These are phyloP conservation scores for Lochmaea crataegi DNA, from an alignment of 2,888 invertebrate genomes.

Conservation along the genomic window DNA sequence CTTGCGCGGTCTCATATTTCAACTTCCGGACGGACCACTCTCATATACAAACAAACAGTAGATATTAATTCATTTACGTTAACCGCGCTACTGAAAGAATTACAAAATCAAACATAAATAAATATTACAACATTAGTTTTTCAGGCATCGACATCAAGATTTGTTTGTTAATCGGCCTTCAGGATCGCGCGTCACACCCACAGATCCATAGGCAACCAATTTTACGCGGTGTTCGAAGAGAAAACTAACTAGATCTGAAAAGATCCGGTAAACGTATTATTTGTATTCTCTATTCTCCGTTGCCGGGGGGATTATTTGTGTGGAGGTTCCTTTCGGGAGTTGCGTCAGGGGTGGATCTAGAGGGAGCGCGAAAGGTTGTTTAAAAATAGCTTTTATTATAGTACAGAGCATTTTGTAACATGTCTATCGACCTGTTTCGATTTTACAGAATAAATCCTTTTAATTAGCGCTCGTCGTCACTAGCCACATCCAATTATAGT, in stretches of 20 bases:
- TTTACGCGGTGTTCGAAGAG: constrained; percentile 11
- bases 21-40: constrained; percentile 9
- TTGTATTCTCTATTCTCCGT: constrained; percentile 25
- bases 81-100: constrained; percentile 42
- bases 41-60: constrained; percentile 11
- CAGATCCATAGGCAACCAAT: constrained; percentile 35
- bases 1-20: constrained; percentile 38
- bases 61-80: constrained; percentile 30
- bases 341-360: neutral
- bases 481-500: too few relatives aligned
- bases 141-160: constrained; percentile 42
- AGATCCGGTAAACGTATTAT: neutral
- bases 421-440: too few relatives aligned
- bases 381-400: too few relatives aligned
- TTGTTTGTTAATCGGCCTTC: constrained; percentile 36
- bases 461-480: too few relatives aligned
- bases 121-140: constrained; percentile 53
- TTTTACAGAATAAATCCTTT: too few relatives aligned
- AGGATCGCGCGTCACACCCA: constrained; percentile 33
- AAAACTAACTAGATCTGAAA: constrained; percentile 15
- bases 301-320: constrained; percentile 3
- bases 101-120: constrained; percentile 54
- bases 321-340: neutral
- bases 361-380: neutral
- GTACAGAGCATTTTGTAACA: too few relatives aligned